Base-by-base conservation (phyloP, 2,888 invertebrate species). In the Lithophane socia region DNA sequence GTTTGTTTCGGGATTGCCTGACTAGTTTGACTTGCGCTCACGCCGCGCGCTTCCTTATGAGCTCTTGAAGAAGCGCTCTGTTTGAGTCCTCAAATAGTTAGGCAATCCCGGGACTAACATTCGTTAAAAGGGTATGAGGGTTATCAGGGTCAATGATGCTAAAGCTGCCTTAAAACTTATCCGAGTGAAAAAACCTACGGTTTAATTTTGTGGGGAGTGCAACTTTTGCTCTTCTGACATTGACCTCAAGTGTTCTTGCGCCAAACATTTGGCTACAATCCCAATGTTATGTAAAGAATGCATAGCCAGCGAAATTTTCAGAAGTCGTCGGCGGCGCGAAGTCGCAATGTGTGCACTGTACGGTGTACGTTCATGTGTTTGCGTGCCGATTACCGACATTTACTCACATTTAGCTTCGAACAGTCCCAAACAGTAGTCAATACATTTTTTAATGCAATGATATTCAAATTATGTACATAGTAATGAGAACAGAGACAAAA, bases 321-420 rank as follows among this genome's bases (percentile, higher is more conserved):
- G 68, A 80, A 73, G 61, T 71, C 58, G 72, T 29, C 80, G 74
- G 7, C 37, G 54, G 7, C 37, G 54, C 60, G 47, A 70, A 67
- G 29, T 80, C 76, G 77, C 80, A 60, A 21, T 54, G 81, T 89
- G 82, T 88, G 73, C 37, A 85, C 69, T 47, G 71, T 13, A 18
- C 87, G 80, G 67, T 47, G 71, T 13, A 18, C 87, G 80, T 86
- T 83, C 76, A 56, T 60, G 75, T 82, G 72, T 80, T 86, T 76
- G 77, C 79, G 80, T 80, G 81, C 47, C 80, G 69, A 69, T 80
- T 80, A 87, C 69, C 65, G 63, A 72, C 76, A 77, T 75, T 79
- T 66, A 77, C 79, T 66, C 77, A 83, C 84, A 85, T 84, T 83
- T 74, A 79, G 77, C 73, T 78, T 75, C 54, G 37, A 87, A 80